Base-by-base conservation (phyloP, 2,113 vertebrate genomes). In the Collichthys lucidus region DNA sequence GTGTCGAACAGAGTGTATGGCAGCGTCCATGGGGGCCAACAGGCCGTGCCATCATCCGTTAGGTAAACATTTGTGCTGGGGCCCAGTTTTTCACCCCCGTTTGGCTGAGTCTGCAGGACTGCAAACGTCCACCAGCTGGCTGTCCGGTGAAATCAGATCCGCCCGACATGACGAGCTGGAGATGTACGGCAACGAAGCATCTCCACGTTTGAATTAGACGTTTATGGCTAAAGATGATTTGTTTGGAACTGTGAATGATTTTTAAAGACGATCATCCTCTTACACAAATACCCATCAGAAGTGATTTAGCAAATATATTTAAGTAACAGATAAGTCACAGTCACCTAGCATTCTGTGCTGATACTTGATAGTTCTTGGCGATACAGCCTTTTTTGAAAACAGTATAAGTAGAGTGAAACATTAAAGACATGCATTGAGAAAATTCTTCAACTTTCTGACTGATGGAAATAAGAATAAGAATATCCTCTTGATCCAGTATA, bases 21-120 rank as follows among this genome's bases (percentile, higher is more conserved):
- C 83, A 79, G 85, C 46, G 20, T 72, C 74, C 77, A 44, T 22
- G 35, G 76, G 64, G 65, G 4, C 56, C 35, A 20, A 66, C 83
- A 77, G 78, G 77, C 86, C 89, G 89, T 81, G 74, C 83, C 77
- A n/a, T 91, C 91, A 87, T 91, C 88, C 91, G 93, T 84, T 92
- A 72, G 62, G 82, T 73, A 86, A 89, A 92, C 89, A 84, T 87
- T 88, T 91, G 60, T 80, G 79, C 76, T 83, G 70, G 81, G 74
- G 78, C 70, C 67, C 64, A 22, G 59, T 62, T 72, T 80, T 68
- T 83, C 69, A 76, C 61, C 44, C 7, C 60, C 47, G 26, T 82
- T 89, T 47, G 53, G 85, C 91, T 81, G 85, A 91, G 74, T 88
- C 79, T 73, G 88, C 90, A 88, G 55, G 79, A 62, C 65, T 31